These are phyloP conservation scores for Encarsia formosa DNA, from an alignment of 2,888 invertebrate genomes.

Conservation along the genomic window DNA sequence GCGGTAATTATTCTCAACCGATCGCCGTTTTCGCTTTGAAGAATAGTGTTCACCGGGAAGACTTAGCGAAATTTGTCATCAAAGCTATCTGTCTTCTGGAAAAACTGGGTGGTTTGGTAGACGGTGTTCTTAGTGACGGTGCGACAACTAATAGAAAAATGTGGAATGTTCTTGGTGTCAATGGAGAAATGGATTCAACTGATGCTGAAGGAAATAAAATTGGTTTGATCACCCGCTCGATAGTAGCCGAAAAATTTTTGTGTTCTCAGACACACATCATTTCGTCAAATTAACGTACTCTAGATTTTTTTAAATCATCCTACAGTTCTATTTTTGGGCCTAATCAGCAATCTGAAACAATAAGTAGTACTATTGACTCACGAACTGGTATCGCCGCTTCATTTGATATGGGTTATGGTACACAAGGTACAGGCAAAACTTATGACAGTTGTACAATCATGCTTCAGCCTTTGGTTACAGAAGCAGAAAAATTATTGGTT, in stretches of 20 bases:
- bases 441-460: conserved; percentile 19
- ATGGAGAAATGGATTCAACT: background rate
- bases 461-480: conserved; percentile 18
- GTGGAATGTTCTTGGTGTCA: conserved; percentile 10
- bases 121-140: conserved; percentile 21
- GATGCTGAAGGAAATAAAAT: conserved; percentile 1
- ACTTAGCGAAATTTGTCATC: conserved; percentile 22
- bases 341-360: no score
- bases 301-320: background rate
- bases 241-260: background rate
- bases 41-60: conserved; percentile 19
- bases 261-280: conserved; percentile 13
- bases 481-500: conserved; percentile 29
- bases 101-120: conserved; percentile 14
- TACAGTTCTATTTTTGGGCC: no score
- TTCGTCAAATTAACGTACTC: conserved; percentile 11
- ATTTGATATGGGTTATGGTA: conserved; percentile 18
- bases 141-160: conserved; percentile 16
- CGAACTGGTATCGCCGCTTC: conserved; percentile 9
- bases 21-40: conserved; percentile 29
- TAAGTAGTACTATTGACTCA: background rate
- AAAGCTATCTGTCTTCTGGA: conserved; percentile 16
- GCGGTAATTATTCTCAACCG: conserved; percentile 25
- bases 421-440: conserved; percentile 16
- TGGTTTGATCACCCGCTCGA: conserved; percentile 12